Conservation (phyloP, 2,113 vertebrate genomes). For the Hepsetus odoe region DNA sequence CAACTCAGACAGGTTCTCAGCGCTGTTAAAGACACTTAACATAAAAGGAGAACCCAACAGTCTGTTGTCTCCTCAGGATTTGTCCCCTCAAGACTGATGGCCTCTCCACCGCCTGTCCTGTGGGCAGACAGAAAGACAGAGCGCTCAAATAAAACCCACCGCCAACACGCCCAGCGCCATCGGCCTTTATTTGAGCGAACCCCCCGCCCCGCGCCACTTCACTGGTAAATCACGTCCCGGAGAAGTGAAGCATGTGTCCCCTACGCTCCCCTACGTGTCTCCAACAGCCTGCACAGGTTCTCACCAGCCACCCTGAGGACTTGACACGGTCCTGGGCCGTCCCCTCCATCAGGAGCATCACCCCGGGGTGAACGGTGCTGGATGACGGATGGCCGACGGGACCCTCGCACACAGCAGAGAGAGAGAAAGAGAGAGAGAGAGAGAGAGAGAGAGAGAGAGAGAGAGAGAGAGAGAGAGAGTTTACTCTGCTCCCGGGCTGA, state of each 20-base stretch:
- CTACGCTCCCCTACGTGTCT: too few species aligned
- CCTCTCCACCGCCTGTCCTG: neutral
- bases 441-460: conserved; percentile 17
- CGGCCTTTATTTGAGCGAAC: neutral
- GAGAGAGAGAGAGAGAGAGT: conserved; percentile 18
- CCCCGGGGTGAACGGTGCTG: conserved; percentile 4
- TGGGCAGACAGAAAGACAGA: conserved; percentile 22
- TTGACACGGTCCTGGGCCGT: conserved; percentile 12
- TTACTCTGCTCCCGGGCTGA: conserved; percentile 36
- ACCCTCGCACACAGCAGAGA: conserved; percentile 30
- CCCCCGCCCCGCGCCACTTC: neutral
- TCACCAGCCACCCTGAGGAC: conserved; percentile 10
- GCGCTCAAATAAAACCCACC: conserved; percentile 17
- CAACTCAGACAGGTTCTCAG: too few species aligned
- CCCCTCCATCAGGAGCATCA: conserved; percentile 16
- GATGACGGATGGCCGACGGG: conserved; percentile 35
- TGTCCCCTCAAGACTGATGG: neutral
- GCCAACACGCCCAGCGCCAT: neutral
- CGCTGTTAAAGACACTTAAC: too few species aligned
- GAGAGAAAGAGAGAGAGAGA: conserved; percentile 16
- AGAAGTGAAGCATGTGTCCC: neutral
- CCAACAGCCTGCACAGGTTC: too few species aligned
- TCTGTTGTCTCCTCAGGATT: neutral
- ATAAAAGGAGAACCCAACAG: neutral
- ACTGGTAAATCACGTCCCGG: conserved; percentile 1